Conservation (phyloP, 1,140 invertebrate species). For the Drosophila persimilis region DNA sequence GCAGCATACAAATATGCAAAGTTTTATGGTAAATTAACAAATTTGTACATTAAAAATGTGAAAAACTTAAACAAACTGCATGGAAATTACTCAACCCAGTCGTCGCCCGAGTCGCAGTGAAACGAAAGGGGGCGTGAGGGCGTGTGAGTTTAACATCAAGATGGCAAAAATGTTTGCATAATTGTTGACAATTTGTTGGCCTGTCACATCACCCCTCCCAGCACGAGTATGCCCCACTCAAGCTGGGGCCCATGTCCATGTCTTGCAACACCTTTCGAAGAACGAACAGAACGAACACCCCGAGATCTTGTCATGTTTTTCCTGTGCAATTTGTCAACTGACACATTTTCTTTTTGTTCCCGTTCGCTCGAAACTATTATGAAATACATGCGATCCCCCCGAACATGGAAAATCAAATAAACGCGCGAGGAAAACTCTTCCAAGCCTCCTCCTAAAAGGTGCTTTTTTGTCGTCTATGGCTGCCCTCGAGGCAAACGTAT, state of each 20-base stretch:
- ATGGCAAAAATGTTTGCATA: constrained; percentile 76
- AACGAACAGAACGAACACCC: constrained; percentile 29
- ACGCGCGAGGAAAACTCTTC: constrained; percentile 11
- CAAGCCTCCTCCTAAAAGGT: constrained; percentile 24
- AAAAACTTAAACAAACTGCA: constrained; percentile 78
- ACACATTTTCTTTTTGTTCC: constrained; percentile 60
- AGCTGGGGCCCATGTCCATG: constrained; percentile 11
- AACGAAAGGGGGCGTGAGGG: constrained; percentile 16
- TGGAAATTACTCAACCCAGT: constrained; percentile 70
- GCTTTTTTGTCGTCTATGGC: constrained; percentile 9
- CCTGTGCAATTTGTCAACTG: constrained; percentile 82
- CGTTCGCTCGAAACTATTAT: constrained; percentile 48
- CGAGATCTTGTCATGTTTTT: constrained; percentile 78
- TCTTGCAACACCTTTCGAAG: constrained; percentile 73
- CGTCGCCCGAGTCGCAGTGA: not conserved
- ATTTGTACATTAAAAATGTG: constrained; percentile 82
- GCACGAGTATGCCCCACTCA: not conserved
- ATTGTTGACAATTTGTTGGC: constrained; percentile 76
- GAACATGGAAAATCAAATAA: constrained; percentile 11
- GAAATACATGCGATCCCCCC: constrained; percentile 50
- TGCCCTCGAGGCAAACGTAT: constrained; percentile 49
- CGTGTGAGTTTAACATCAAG: constrained; percentile 28
- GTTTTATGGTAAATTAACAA: constrained; percentile 83
- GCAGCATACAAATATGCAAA: constrained; percentile 72
- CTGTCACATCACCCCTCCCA: constrained; percentile 43